A percentile compares a stretch with the other conserved stretches of the same genome.
Evolutionary conservation across 1,140 invertebrate genomes (phyloP).

Genomic region (Bathynomus jamesi): DNA sequence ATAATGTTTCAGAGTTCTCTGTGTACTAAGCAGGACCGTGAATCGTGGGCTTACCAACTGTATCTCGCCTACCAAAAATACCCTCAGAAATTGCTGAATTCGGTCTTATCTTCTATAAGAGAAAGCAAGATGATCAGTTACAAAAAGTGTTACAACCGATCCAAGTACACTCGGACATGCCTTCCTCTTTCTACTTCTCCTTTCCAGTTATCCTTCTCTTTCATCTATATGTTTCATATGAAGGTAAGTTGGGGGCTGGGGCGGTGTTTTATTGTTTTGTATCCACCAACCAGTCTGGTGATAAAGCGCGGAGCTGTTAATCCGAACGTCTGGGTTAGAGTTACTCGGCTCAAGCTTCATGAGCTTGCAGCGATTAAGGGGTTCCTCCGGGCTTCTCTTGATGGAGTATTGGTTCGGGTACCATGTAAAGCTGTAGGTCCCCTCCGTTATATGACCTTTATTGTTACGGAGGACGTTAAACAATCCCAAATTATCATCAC

Average conservation of each 20-base stretch:
- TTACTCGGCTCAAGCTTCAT: no score
- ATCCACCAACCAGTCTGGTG: no score
- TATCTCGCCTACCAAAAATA: constrained; percentile 64
- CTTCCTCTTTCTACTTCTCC: constrained; percentile 51
- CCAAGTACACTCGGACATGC: constrained; percentile 40
- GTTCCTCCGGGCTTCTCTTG: no score
- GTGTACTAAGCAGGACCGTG: constrained; percentile 53
- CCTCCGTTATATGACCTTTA: no score
- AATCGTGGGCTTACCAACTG: constrained; percentile 56
- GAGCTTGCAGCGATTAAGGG: no score
- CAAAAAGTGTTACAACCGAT: constrained; percentile 44
- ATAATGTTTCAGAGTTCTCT: constrained; percentile 55
- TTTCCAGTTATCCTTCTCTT: constrained; percentile 48
- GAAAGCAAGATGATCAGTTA: constrained; percentile 35
- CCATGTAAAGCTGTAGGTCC: no score
- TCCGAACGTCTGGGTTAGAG: no score
- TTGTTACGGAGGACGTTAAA: no score
- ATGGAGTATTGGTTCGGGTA: no score
- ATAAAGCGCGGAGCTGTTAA: no score
- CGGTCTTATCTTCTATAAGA: constrained; percentile 49
- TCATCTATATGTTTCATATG: constrained; percentile 44
- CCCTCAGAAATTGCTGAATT: constrained; percentile 53
- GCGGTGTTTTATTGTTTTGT: not conserved
- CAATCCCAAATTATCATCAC: no score
- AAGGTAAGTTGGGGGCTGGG: constrained; percentile 6